phyloP scores from a whole-genome alignment of 2,888 invertebrate species.

The Melanostoma scalare region DNA sequence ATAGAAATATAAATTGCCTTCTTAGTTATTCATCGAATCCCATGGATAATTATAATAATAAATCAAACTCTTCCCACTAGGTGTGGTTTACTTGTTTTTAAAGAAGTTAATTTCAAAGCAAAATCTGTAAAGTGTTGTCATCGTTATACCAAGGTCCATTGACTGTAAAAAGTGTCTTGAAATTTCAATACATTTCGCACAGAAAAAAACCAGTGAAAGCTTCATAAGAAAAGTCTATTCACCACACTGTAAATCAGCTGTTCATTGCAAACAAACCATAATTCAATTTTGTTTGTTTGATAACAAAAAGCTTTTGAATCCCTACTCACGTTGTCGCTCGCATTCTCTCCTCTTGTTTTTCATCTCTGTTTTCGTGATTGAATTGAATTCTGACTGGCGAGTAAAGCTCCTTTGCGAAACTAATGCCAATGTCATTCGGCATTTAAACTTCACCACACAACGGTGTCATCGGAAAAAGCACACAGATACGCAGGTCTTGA shows the following conservation, averaged over 20 bases:
- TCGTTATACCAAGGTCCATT: conserved; percentile 7
- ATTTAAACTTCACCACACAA: conserved; percentile 37
- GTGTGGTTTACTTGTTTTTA: background rate
- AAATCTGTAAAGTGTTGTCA: background rate
- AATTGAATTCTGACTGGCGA: conserved; percentile 31
- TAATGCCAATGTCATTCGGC: conserved; percentile 43
- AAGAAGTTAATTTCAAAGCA: background rate
- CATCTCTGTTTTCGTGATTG: conserved; percentile 1
- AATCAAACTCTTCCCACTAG: conserved; percentile 4
- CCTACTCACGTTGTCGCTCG: background rate
- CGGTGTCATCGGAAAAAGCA: conserved; percentile 60
- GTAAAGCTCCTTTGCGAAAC: conserved; percentile 2
- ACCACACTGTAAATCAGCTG: conserved; percentile 50
- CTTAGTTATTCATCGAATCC: no score
- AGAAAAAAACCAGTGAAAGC: no score
- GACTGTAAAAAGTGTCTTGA: background rate
- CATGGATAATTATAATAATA: no score
- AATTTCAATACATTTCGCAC: no score
- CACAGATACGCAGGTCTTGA: conserved; percentile 63
- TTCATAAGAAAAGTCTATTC: background rate
- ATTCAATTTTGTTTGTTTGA: conserved; percentile 24
- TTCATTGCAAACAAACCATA: background rate
- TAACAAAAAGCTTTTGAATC: conserved; percentile 41
- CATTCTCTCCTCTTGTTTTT: background rate
- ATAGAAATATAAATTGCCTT: no score